Percentiles rank a stretch among this genome's conserved stretches.
phyloP scores from a whole-genome alignment of 1,140 invertebrate genomes.

The Bombus consobrinus region DNA sequence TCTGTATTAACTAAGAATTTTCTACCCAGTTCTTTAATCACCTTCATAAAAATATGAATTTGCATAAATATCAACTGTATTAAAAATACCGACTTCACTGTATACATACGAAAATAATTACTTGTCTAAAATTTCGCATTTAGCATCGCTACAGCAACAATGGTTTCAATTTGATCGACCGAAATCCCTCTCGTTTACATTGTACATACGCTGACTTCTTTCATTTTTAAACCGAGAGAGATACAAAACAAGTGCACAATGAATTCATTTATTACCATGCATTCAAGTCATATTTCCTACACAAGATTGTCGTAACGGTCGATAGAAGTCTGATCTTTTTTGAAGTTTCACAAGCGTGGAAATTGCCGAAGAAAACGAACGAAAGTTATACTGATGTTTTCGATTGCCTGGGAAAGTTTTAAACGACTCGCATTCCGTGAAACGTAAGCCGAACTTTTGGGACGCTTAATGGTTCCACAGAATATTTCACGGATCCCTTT shows the following conservation, averaged over 20 bases:
- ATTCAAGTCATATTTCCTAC: neutral
- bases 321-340: neutral
- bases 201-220: too few relatives aligned
- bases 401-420: conserved; percentile 15
- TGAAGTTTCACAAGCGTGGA: neutral
- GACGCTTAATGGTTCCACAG: neutral
- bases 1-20: too few relatives aligned
- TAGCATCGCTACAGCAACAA: neutral
- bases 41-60: too few relatives aligned
- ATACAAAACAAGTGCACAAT: neutral
- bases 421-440: conserved; percentile 17
- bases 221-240: neutral
- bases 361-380: neutral
- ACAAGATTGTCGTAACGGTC: too few relatives aligned
- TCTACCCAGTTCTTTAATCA: too few relatives aligned
- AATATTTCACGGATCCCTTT: neutral
- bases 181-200: neutral
- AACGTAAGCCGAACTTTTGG: conserved; percentile 19
- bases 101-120: neutral
- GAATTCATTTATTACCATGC: neutral
- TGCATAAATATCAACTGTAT: neutral
- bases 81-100: neutral
- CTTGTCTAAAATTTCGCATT: neutral
- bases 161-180: neutral
- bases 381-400: neutral